Base-by-base conservation (phyloP, 2,888 invertebrate genomes). In the Phortica okadai region DNA sequence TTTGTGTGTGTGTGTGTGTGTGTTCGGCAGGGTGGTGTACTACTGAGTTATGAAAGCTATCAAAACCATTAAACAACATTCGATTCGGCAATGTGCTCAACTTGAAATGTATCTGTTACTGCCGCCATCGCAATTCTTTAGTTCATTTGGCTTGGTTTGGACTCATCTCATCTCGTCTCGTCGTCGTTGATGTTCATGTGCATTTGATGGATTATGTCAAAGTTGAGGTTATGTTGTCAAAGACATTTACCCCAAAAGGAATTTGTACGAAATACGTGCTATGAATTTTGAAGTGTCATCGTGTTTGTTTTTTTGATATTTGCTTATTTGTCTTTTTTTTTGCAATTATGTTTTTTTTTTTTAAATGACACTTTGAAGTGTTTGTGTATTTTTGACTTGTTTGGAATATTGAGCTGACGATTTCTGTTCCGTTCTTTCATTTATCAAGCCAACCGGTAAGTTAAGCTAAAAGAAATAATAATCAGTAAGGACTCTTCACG, bases 61-160 rank as follows among this genome's bases (percentile, higher is more conserved):
- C 79, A 77, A 77, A 76, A 73, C 77, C 81, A 79, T 81, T 81
- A 81, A 76, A 72, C 78, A 76, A 74, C 79, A 80, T 78, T 80
- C 79, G 80, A 79, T 78, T 73, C 76, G 78, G 75, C 14, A 50
- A 50, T 50, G 50, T 6, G 50, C 1, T 11, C 6, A 50, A 50
- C 50, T 74, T 66, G 64, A 45, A 72, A 74, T 66, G 41, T 25
- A 66, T 66, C 33, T 41, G 41, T 66, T 33, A 3, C 41, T 41
- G 66, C 11, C 11, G 11, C 11, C 50, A 8, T 6, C 50, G 10
- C 50, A 14, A 11, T 14, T 50, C 50, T 0, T 50, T 50, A 11
- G 14, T 50, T 8, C 14, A 50, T 50, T 50, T 50, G 50, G 8
- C 1, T 50, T 21, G 21, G 21, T 21, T 21, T n/a, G n/a, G n/a